phyloP scores from a whole-genome alignment of 2,113 vertebrate species.

The Amphiprion percula region DNA sequence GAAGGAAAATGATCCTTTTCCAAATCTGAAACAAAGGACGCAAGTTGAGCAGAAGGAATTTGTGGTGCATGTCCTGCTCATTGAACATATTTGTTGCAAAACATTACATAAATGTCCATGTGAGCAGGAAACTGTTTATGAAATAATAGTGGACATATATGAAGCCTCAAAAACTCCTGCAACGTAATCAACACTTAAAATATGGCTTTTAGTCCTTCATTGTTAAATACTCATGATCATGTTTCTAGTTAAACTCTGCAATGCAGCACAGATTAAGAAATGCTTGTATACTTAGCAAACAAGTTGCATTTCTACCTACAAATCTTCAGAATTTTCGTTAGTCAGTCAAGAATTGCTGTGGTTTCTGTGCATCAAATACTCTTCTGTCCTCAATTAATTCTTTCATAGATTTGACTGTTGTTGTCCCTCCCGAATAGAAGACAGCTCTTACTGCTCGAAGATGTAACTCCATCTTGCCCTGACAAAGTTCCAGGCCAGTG shows the following conservation, averaged over 20 bases:
- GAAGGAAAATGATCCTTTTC: constrained; percentile 91
- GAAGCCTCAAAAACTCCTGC: not conserved
- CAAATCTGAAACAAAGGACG: constrained; percentile 82
- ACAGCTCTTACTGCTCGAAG: constrained; percentile 86
- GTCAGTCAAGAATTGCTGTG: not conserved
- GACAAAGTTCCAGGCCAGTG: constrained; percentile 93
- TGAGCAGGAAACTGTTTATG: not conserved
- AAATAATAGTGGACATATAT: not conserved
- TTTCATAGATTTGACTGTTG: rapidly evolving
- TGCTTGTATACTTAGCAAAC: too few species aligned
- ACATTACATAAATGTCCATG: not conserved
- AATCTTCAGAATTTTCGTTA: not conserved
- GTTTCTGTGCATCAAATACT: not conserved
- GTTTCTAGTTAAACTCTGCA: too few species aligned
- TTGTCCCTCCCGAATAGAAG: not conserved
- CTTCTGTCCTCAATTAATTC: rapidly evolving
- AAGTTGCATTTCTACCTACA: not conserved
- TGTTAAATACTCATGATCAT: too few species aligned
- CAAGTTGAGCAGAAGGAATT: not conserved
- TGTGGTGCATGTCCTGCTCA: not conserved
- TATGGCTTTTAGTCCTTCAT: not conserved
- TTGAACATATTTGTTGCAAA: not conserved
- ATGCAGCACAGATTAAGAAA: too few species aligned
- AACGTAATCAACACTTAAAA: not conserved
- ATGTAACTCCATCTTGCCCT: constrained; percentile 87